phyloP scores from a whole-genome alignment of 2,888 invertebrate genomes.

The Lasioglossum marginatum region DNA sequence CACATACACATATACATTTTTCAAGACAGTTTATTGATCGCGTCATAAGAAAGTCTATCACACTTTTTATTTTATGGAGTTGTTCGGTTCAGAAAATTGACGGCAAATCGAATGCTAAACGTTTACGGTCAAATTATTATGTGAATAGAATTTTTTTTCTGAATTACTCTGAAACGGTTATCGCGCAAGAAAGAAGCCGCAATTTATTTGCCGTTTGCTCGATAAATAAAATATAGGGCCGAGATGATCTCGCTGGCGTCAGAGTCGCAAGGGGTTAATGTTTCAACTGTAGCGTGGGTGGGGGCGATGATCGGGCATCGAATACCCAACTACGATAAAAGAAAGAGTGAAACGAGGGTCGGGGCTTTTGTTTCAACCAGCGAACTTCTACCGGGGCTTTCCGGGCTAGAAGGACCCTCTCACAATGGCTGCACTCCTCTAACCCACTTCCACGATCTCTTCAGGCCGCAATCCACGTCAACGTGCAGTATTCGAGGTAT shows the following conservation, averaged over 20 bases:
- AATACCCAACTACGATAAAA: constrained; percentile 8
- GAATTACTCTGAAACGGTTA: not conserved
- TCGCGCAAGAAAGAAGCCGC: not conserved
- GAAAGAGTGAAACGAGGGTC: constrained; percentile 17
- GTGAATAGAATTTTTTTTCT: not conserved
- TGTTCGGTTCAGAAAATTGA: no score
- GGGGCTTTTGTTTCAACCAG: constrained; percentile 44
- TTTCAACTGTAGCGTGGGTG: not conserved
- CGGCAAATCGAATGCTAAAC: no score
- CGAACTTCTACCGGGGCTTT: constrained; percentile 50
- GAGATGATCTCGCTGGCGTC: not conserved
- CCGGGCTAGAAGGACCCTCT: constrained; percentile 33
- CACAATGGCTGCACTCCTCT: constrained; percentile 58
- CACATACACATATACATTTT: no score
- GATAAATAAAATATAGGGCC: constrained; percentile 7
- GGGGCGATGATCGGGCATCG: not conserved
- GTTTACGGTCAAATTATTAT: no score
- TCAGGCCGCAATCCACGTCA: constrained; percentile 53
- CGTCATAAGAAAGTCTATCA: no score
- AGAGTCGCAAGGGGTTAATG: not conserved
- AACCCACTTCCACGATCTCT: constrained; percentile 63
- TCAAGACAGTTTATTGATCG: no score
- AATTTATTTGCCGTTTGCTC: not conserved
- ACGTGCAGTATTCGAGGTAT: constrained; percentile 55
- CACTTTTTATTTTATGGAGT: no score